Conservation (phyloP, 2,113 vertebrate genomes). For the Hipposideros armiger region DNA sequence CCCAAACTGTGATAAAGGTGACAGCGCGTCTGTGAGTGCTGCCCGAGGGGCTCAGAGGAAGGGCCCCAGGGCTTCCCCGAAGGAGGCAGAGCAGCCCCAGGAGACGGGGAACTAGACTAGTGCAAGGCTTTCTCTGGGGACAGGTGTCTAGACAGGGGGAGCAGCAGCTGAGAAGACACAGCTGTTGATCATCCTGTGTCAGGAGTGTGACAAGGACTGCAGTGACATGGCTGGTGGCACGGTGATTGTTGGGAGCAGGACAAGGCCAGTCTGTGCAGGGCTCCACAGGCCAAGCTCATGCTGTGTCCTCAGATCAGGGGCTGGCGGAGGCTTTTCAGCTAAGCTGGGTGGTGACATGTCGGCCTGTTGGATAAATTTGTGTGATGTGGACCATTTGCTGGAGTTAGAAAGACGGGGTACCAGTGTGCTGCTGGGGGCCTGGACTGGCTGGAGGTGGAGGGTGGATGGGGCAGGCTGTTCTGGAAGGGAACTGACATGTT, state of each 20-base stretch:
- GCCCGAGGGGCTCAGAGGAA: not conserved
- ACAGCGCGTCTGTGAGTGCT: accelerated
- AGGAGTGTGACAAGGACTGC: too few relatives aligned
- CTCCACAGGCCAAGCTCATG: not conserved
- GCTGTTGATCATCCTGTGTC: too few relatives aligned
- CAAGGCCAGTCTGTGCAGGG: accelerated
- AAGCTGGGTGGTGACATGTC: too few relatives aligned
- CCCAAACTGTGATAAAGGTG: not conserved
- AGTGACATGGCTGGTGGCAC: accelerated
- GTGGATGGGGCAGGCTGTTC: too few relatives aligned
- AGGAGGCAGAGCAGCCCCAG: not conserved
- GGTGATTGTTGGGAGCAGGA: not conserved
- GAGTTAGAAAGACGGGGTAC: too few relatives aligned
- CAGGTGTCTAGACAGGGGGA: accelerated
- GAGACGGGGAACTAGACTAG: not conserved
- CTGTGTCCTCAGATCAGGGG: not conserved
- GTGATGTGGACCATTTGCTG: not conserved
- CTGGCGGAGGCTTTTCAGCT: accelerated
- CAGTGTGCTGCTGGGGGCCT: not conserved
- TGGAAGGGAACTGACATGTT: too few relatives aligned
- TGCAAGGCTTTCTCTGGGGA: not conserved
- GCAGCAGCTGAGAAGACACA: not conserved
- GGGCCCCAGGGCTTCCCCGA: accelerated
- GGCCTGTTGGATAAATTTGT: too few relatives aligned
- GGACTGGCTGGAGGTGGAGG: accelerated